Percentiles rank a stretch among this genome's conserved stretches.
Evolutionary conservation across 2,797 vertebrate genomes (phyloP).

Genomic region (Gallinago nigripennis): DNA sequence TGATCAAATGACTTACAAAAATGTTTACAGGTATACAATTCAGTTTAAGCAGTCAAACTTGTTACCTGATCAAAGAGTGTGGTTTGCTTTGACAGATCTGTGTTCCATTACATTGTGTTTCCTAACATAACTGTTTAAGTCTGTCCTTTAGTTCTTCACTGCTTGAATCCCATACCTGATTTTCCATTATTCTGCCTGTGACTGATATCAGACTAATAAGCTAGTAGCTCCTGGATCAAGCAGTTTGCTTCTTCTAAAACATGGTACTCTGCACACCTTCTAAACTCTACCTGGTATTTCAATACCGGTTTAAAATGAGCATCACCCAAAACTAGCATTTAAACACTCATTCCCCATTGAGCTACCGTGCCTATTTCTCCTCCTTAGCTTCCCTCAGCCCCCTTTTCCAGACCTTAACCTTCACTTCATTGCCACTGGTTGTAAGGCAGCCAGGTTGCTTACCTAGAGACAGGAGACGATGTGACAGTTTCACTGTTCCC

Average conservation of each 20-base stretch:
- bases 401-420: neutral
- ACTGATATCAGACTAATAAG: neutral
- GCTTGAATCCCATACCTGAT: neutral
- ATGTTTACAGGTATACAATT: neutral
- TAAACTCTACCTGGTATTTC: neutral
- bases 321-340: neutral
- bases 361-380: neutral
- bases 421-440: neutral
- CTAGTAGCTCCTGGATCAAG: neutral
- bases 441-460: neutral
- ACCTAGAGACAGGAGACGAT: neutral
- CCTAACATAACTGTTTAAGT: neutral
- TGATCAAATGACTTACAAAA: neutral
- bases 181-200: neutral
- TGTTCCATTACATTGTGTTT: neutral
- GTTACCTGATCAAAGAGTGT: neutral
- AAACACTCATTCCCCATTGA: neutral
- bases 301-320: neutral
- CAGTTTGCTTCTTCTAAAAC: neutral
- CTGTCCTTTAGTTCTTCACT: neutral
- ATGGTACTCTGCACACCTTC: neutral
- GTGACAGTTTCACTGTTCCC: neutral
- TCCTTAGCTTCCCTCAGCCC: neutral
- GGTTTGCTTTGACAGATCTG: neutral
- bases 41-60: neutral